A percentile compares a stretch with the other conserved stretches of the same genome.
Conservation (phyloP, 2,113 vertebrate species). For the Istiophorus platypterus region DNA sequence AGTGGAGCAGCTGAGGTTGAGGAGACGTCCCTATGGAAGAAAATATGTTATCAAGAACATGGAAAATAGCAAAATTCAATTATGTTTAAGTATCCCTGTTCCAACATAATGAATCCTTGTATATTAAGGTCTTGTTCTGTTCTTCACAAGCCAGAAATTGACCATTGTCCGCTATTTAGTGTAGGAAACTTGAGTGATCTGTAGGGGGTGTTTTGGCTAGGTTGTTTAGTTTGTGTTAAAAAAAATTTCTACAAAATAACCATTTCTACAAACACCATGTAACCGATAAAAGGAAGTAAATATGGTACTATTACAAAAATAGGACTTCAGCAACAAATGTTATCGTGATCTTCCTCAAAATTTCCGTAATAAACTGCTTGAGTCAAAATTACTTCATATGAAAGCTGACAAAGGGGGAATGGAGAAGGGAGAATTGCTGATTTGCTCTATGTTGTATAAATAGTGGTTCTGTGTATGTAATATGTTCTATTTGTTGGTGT, state of each 20-base stretch:
- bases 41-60: background rate
- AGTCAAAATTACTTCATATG: background rate
- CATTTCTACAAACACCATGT: no score
- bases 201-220: background rate
- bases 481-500: background rate
- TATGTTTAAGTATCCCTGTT: background rate
- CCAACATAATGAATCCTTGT: background rate
- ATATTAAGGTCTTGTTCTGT: background rate
- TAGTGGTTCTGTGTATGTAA: background rate
- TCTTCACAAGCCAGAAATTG: background rate
- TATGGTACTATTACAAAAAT: background rate
- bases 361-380: background rate
- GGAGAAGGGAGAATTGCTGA: background rate
- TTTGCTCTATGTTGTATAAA: background rate
- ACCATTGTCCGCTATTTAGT: background rate
- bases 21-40: constrained; percentile 90
- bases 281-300: no score
- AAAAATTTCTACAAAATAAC: no score
- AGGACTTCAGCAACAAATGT: background rate
- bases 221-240: background rate
- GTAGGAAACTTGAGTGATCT: background rate
- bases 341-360: background rate
- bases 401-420: no score
- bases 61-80: background rate
- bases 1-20: constrained; percentile 98